Base-by-base conservation (phyloP, 1,140 invertebrate species). In the Sycobia sp. region DNA sequence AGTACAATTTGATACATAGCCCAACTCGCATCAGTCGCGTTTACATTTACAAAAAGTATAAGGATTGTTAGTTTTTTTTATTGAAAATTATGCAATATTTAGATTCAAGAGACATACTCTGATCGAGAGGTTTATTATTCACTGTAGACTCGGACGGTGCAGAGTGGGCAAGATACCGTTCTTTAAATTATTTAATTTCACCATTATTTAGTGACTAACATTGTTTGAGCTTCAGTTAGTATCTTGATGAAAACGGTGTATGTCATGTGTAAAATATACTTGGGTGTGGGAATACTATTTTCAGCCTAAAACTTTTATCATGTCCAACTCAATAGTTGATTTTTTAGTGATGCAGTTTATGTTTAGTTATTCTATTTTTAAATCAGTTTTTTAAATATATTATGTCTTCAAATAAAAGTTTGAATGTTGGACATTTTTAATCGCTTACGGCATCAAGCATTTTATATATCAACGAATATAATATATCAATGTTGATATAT, bases 211-310 rank as follows among this genome's bases (percentile, higher is more conserved):
- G 79, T 82, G 77, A 82, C 79, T 82, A 82, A 82, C 80, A 81
- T 80, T 80, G 79, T 82, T 82, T 81, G 77, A 82, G 80, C 80
- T 82, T 81, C 74, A 76, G 80, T 80, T 81, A 82, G 79, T 82
- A 81, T 75, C 73, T 80, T 75, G 73, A 80, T 80, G 73, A 80
- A 81, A 80, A 80, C 77, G 78, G 77, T 82, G 75, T 81, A 82
- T 81, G 80, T 82, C 78, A 81, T 81, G 80, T 82, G 79, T 81
- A 81, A 81, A 77, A 80, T 81, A 82, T 80, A 79, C 76, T 79
- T 81, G 80, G 80, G 79, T 82, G 75, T 78, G 77, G 79, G 75
- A 77, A 76, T 79, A 78, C 73, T 69, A 73, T 76, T 70, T 73
- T 70, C 67, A 71, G 69, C 71, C 69, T 74, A 41, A 67, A 71